Evolutionary conservation across 1,140 invertebrate genomes (phyloP).

Genomic region (Ladona fulva): DNA sequence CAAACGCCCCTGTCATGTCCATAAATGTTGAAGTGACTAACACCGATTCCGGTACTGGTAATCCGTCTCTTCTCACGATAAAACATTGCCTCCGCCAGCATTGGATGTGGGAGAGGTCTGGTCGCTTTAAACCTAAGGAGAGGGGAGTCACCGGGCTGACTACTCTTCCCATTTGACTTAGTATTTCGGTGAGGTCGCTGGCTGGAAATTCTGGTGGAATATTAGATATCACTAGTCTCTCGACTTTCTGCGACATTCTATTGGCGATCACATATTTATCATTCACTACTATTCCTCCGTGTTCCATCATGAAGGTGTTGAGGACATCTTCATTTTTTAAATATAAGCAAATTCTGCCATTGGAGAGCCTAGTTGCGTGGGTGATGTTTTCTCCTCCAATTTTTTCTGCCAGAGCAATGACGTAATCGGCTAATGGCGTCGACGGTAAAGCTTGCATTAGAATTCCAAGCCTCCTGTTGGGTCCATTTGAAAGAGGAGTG

Average conservation of each 20-base stretch:
- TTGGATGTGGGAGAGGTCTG: background rate
- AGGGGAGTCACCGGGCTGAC: background rate
- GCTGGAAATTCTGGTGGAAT: background rate
- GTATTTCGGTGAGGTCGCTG: background rate
- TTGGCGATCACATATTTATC: background rate
- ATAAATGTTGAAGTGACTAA: no score
- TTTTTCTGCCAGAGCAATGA: no score
- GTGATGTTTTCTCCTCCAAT: no score
- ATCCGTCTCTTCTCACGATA: background rate
- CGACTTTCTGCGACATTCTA: background rate
- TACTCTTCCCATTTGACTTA: no score
- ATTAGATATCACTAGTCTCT: background rate
- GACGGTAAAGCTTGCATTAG: no score
- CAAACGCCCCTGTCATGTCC: no score
- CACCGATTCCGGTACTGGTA: background rate
- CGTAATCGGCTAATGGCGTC: no score
- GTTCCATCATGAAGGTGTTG: background rate
- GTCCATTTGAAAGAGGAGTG: no score
- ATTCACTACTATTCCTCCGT: background rate
- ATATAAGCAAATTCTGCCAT: background rate
- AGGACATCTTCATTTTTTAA: background rate
- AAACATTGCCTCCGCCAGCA: background rate
- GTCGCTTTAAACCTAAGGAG: background rate
- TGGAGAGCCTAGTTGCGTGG: background rate
- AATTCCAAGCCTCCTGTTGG: no score